Conservation (phyloP, 64 coral and sea anemone genomes). For the Catalaphyllia jardinei region DNA sequence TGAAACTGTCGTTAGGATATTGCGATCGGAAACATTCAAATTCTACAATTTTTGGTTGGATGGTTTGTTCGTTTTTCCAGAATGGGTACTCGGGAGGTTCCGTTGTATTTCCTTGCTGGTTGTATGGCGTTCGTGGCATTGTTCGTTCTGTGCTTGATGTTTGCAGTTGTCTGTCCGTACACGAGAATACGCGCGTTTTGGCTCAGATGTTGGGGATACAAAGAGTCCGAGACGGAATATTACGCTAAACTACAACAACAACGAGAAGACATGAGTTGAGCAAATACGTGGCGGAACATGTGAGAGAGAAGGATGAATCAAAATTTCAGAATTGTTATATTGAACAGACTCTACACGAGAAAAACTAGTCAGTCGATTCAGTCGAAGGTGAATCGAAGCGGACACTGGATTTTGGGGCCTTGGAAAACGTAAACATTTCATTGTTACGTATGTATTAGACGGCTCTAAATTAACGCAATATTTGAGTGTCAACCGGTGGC, state of each 20-base stretch:
- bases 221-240: not conserved
- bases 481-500: too few relatives aligned
- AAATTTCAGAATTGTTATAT: not conserved
- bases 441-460: too few relatives aligned
- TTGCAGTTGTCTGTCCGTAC: constrained; percentile 21
- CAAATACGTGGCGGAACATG: not conserved
- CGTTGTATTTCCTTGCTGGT: constrained; percentile 24
- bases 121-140: constrained; percentile 6
- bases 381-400: too few relatives aligned
- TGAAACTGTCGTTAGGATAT: not conserved
- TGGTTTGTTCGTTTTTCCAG: not conserved
- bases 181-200: constrained; percentile 20
- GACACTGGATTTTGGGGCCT: too few relatives aligned
- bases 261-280: not conserved
- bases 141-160: not conserved
- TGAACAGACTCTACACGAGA: not conserved
- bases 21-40: too few relatives aligned
- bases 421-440: too few relatives aligned
- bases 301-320: not conserved
- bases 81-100: not conserved
- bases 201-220: not conserved
- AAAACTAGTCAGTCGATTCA: not conserved
- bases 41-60: not conserved
- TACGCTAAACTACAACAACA: constrained; percentile 22
- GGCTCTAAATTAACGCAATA: too few relatives aligned